Base-by-base conservation (phyloP, 2,113 vertebrate genomes). In the Sinocyclocheilus maitianheensis region DNA sequence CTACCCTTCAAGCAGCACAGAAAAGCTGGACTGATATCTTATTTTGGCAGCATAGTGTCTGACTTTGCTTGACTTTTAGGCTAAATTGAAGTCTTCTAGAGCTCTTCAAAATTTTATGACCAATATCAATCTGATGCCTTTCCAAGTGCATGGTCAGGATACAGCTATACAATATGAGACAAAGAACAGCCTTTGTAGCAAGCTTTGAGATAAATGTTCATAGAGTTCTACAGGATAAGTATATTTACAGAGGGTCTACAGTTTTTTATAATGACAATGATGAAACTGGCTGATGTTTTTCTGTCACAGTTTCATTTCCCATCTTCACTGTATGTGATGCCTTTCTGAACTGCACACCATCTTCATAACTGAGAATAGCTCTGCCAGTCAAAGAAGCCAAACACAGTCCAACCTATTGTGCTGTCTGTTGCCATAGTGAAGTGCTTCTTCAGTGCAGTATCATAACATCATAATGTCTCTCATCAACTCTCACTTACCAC, bases 401-500 rank as follows among this genome's bases (percentile, higher is more conserved):
- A 30, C 40, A 90, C 90, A 90, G 88, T 93, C 93, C 93, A 90
- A 90, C 88, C 88, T 89, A 46, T 87, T 53, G 60, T 79, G 34
- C 83, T 80, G 63, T 26, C 34, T 80, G 75, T 84, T 67, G 37
- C 53, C 87, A 77, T 84, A 89, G 87, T 84, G 77, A 84, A 74
- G 77, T 87, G 88, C 77, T 85, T 34, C 84, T 65, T 89, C 75
- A 88, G 91, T 92, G 91, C 91, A 84, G 90, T 91, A n/a, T 30
- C 37, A 22, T 63, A 74, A 30, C 14, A 86, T 76, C 13, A 20
- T 72, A 43, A 67, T 24, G 83, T 85, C 34, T 3, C n/a, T 87
- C 79, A 60, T 85, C 76, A 90, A 88, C 89, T 89, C 79, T 81
- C 88, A 92, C 93, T 94, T 92, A 93, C 93, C 93, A 93, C 90